Evolutionary conservation across 2,797 vertebrate species (phyloP).

Genomic region (Argentina silus): DNA sequence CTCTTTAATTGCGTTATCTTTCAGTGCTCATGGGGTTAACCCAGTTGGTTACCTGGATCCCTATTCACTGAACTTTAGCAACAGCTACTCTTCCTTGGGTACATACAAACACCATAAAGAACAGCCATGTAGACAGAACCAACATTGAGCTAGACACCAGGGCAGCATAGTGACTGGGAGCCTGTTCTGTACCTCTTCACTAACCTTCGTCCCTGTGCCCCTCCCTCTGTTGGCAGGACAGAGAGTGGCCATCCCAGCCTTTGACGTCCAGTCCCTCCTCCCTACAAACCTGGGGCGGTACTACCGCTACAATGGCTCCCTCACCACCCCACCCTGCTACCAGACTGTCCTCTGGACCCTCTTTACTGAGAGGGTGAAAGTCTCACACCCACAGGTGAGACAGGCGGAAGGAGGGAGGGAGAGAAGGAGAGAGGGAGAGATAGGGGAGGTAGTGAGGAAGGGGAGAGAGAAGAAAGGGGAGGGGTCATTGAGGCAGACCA

Average conservation of each 20-base stretch:
- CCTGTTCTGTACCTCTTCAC: not conserved
- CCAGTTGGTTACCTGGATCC: too few relatives aligned
- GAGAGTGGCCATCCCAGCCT: conserved; percentile 78
- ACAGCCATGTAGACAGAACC: too few relatives aligned
- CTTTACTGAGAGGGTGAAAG: conserved; percentile 84
- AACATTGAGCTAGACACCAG: too few relatives aligned
- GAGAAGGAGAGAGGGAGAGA: not conserved
- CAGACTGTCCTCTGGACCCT: conserved; percentile 91
- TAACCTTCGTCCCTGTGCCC: too few relatives aligned
- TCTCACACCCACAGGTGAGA: conserved; percentile 87
- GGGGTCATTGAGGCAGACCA: not conserved
- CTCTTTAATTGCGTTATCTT: too few relatives aligned
- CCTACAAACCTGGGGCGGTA: conserved; percentile 83
- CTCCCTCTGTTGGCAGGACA: conserved; percentile 70
- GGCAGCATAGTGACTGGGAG: too few relatives aligned
- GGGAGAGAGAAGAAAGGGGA: not conserved
- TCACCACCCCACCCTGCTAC: conserved; percentile 92
- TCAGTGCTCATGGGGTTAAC: too few relatives aligned
- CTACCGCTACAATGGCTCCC: conserved; percentile 91
- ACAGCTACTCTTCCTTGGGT: too few relatives aligned
- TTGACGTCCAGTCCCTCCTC: conserved; percentile 84
- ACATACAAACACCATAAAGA: too few relatives aligned
- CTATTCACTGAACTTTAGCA: too few relatives aligned
- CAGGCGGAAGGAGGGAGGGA: not conserved
- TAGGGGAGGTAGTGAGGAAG: conserved; percentile 47